Evolutionary conservation across 1,140 invertebrate genomes (phyloP).

Genomic region (Platyscapa corneri): DNA sequence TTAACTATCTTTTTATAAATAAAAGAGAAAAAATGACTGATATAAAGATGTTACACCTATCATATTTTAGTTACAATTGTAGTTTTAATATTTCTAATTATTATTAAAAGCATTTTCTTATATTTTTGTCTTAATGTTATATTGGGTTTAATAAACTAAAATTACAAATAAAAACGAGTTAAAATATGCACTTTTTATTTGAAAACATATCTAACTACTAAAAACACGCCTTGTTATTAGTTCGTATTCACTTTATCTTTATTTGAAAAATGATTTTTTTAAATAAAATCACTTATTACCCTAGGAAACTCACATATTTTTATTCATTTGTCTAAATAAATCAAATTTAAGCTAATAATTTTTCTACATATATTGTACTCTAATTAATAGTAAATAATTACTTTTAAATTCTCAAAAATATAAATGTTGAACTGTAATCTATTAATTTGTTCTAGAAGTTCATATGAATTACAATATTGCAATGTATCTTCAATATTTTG

Average conservation of each 20-base stretch:
- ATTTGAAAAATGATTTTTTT: too few species aligned
- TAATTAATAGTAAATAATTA: background rate
- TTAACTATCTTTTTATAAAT: background rate
- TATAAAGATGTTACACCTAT: conserved; percentile 36
- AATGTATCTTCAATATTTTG: too few species aligned
- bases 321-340: background rate
- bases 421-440: background rate
- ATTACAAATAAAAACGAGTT: background rate
- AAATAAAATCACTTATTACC: too few species aligned
- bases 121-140: background rate
- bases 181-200: conserved; percentile 37
- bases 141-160: conserved; percentile 34
- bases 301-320: too few species aligned
- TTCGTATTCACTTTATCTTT: too few species aligned
- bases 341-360: conserved; percentile 16
- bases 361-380: conserved; percentile 29
- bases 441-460: conserved; percentile 15
- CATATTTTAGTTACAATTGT: conserved; percentile 14
- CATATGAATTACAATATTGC: background rate
- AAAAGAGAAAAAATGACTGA: conserved; percentile 25
- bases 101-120: background rate
- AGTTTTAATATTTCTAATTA: conserved; percentile 6
- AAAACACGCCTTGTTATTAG: too few species aligned
- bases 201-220: conserved; percentile 16
- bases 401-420: background rate